phyloP scores from a whole-genome alignment of 2,797 vertebrate species.

The Pogoniulus pusillus region DNA sequence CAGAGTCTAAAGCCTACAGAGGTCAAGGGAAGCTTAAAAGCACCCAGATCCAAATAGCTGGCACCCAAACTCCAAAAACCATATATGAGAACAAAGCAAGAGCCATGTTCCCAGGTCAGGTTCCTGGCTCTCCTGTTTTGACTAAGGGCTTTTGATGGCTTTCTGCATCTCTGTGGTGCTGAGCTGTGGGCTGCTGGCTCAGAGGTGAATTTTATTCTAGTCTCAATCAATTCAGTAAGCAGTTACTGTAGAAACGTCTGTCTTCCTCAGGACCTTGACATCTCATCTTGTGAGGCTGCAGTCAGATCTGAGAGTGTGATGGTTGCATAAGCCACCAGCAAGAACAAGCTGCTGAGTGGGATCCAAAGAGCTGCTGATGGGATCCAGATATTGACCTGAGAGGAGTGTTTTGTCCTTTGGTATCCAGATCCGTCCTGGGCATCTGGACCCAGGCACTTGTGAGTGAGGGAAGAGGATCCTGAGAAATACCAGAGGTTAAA shows the following conservation, averaged over 20 bases:
- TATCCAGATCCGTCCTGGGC: background rate
- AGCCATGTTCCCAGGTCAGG: background rate
- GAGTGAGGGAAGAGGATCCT: background rate
- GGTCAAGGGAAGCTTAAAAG: background rate
- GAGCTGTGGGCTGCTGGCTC: background rate
- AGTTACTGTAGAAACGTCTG: background rate
- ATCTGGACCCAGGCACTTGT: background rate
- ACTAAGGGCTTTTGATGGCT: background rate
- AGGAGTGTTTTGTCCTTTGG: background rate
- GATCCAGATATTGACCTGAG: background rate
- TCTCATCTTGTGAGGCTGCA: background rate
- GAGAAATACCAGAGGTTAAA: background rate
- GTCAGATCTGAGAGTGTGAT: background rate
- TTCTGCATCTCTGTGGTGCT: background rate
- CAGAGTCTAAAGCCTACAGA: background rate
- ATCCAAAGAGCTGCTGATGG: background rate
- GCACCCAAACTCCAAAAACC: background rate
- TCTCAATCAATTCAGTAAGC: background rate
- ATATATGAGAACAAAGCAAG: rapidly evolving
- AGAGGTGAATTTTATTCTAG: background rate
- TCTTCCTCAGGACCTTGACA: background rate
- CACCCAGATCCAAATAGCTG: background rate
- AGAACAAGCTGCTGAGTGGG: background rate
- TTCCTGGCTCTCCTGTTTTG: background rate
- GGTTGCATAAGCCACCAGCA: background rate